phyloP scores from a whole-genome alignment of 2,113 vertebrate genomes.

The Tylochromis polylepis region DNA sequence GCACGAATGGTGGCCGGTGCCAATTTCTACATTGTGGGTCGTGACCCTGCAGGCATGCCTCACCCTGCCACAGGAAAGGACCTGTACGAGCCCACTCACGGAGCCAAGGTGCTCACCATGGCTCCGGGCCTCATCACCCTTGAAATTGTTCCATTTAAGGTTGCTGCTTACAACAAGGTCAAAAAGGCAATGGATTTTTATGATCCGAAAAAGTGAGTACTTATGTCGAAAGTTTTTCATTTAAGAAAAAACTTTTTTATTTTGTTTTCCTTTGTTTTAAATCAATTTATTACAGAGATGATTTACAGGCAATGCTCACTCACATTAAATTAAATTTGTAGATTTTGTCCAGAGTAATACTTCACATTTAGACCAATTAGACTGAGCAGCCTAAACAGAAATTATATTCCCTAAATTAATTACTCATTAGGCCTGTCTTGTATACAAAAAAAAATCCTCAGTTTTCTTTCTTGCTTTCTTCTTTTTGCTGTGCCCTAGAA shows the following conservation, averaged over 20 bases:
- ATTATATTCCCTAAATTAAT: conserved; percentile 25
- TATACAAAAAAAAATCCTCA: not conserved
- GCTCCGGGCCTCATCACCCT: conserved; percentile 92
- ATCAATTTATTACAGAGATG: not conserved
- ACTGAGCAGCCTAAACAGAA: conserved; percentile 28
- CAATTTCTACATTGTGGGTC: conserved; percentile 97
- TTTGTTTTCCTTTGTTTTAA: not conserved
- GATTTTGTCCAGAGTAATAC: conserved; percentile 15
- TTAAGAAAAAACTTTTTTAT: not conserved
- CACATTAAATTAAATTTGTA: not conserved
- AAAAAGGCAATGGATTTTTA: conserved; percentile 96
- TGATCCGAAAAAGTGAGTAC: conserved; percentile 86
- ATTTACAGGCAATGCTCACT: not conserved
- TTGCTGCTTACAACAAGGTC: conserved; percentile 94
- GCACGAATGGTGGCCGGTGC: conserved; percentile 96
- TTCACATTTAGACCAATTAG: conserved; percentile 35
- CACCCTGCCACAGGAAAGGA: conserved; percentile 93
- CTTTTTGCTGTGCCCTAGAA: conserved; percentile 10
- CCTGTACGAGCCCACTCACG: conserved; percentile 93
- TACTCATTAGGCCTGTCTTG: conserved; percentile 23
- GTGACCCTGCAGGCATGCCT: conserved; percentile 96
- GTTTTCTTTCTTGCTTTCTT: conserved; percentile 28
- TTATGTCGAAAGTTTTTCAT: not conserved
- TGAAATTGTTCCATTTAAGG: conserved; percentile 96
- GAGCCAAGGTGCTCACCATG: conserved; percentile 97